Conservation (phyloP, 2,113 vertebrate species). For the Lophura nycthemera region DNA sequence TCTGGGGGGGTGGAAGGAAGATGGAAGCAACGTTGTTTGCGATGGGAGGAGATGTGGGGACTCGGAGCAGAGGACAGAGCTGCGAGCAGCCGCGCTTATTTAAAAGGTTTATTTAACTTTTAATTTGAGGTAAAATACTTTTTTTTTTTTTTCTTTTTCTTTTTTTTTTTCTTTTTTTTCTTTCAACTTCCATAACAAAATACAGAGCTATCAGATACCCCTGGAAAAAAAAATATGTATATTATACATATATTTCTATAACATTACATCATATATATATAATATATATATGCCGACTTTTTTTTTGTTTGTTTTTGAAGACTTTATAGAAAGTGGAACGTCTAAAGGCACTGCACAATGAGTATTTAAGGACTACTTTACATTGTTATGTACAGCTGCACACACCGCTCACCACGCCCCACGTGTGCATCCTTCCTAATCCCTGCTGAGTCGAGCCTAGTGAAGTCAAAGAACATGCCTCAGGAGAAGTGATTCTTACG, state of each 20-base stretch:
- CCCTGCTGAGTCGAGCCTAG: conserved; percentile 64
- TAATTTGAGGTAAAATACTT: conserved; percentile 84
- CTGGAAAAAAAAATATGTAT: conserved; percentile 83
- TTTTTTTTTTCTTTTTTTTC: too few relatives aligned
- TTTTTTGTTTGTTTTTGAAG: conserved; percentile 56
- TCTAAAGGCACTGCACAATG: conserved; percentile 84
- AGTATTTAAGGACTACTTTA: conserved; percentile 65
- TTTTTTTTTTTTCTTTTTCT: conserved; percentile 32
- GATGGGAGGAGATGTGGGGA: too few relatives aligned
- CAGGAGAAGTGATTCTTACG: not conserved
- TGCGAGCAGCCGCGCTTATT: not conserved
- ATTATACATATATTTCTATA: conserved; percentile 87
- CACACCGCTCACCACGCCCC: conserved; percentile 19
- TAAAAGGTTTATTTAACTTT: conserved; percentile 80
- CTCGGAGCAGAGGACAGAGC: not conserved
- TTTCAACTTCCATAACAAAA: conserved; percentile 82
- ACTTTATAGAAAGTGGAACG: conserved; percentile 81
- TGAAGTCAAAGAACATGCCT: conserved; percentile 50
- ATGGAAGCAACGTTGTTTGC: too few relatives aligned
- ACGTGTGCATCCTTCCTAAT: conserved; percentile 27
- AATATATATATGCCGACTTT: conserved; percentile 82
- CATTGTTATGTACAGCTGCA: conserved; percentile 72
- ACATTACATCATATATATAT: conserved; percentile 86
- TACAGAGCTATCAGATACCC: conserved; percentile 85
- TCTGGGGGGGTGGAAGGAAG: too few relatives aligned